These are phyloP conservation scores for Leptopilina syphax DNA, from an alignment of 2,888 invertebrate genomes.

Conservation along the genomic window DNA sequence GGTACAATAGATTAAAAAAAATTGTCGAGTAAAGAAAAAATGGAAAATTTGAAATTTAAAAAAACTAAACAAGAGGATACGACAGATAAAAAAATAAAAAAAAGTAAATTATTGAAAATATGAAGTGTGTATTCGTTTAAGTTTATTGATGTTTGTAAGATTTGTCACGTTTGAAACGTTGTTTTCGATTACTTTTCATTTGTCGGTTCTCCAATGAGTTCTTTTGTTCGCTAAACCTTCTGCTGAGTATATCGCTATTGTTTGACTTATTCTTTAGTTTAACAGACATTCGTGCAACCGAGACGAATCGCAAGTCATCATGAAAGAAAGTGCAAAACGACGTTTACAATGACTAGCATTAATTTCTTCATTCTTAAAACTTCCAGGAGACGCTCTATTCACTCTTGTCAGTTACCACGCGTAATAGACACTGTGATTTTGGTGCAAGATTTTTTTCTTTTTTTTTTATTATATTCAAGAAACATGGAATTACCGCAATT, in stretches of 20 bases:
- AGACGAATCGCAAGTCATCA: slow-evolving; percentile 31
- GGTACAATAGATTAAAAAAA: too few species aligned
- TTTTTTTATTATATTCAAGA: background rate
- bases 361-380: slow-evolving; percentile 29
- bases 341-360: slow-evolving; percentile 38
- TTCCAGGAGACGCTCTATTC: slow-evolving; percentile 10
- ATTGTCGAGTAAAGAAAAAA: too few species aligned
- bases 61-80: too few species aligned
- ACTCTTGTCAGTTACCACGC: too few species aligned
- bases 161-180: slow-evolving; percentile 7
- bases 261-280: slow-evolving; percentile 35
- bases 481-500: slow-evolving; percentile 16
- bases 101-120: too few species aligned
- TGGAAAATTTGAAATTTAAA: too few species aligned
- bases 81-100: too few species aligned
- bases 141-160: background rate
- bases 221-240: slow-evolving; percentile 4
- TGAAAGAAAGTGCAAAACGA: slow-evolving; percentile 35
- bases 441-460: slow-evolving; percentile 23
- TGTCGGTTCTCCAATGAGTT: slow-evolving; percentile 22
- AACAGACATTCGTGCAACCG: slow-evolving; percentile 40
- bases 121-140: too few species aligned
- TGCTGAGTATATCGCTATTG: slow-evolving; percentile 23
- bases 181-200: slow-evolving; percentile 31
- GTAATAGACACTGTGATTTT: background rate